Base-by-base conservation (phyloP, 2,113 vertebrate genomes). In the Dipodomys merriami region DNA sequence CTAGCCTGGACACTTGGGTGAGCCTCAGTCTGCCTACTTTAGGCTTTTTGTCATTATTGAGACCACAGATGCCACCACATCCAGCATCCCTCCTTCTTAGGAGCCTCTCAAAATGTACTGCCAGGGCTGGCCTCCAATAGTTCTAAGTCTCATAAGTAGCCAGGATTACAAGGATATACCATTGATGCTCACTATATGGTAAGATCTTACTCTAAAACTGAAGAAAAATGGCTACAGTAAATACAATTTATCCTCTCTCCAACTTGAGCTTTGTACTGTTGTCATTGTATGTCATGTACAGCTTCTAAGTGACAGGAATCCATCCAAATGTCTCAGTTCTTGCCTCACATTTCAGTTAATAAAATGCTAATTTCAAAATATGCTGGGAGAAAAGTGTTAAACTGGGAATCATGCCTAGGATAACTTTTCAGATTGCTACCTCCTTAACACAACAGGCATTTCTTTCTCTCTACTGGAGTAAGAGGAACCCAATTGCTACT, bases 301-400 rank as follows among this genome's bases (percentile, higher is more conserved):
- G 77, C 20, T 12, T 12, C 49, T 49, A 49, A 49, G 49, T 91
- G 22, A n/a, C n/a, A 73, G 22, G 69, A 80, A 81, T 25, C 9
- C 74, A 81, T 65, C 64, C 33, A 29, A 69, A 8, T 35, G 18
- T 69, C 49, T 83, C 67, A 57, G 39, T 49, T 35, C 22, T 53
- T 88, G 33, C 39, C 80, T 93, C 29, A 76, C n/a, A 23, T 77
- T 20, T 69, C 72, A 73, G 46, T 74, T 90, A 86, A 49, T 78
- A 71, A 94, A 96, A 94, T 79, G 90, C 60, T 84, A 53, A 81
- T 39, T 80, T 76, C 30, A 84, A 86, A 87, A 44, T 67, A 12
- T 64, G 6, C 30, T 71, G 30, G 71, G n/a, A 80, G 53, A 78
- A 92, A n/a, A 39, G 39, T 39, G 39, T 39, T 39, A 39, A 39